A percentile compares a stretch with the other conserved stretches of the same genome.
phyloP scores from a whole-genome alignment of 2,113 vertebrate genomes.

The Chlorodrepanis virens region DNA sequence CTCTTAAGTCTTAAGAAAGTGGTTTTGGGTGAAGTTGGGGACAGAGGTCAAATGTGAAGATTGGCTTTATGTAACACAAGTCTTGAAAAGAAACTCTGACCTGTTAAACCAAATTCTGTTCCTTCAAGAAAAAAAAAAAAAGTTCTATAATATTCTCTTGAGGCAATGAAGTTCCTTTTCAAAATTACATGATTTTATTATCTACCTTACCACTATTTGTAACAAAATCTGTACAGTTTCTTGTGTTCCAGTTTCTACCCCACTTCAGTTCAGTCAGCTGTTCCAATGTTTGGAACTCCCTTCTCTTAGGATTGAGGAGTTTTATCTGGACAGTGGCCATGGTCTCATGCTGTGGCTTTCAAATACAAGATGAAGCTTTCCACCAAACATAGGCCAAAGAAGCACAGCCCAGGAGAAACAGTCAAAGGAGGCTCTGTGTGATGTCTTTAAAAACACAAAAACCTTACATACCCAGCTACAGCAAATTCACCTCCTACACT shows the following conservation, averaged over 20 bases:
- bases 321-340: neutral
- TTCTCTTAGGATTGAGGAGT: neutral
- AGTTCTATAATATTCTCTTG: neutral
- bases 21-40: neutral
- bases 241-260: neutral
- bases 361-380: neutral
- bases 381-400: neutral
- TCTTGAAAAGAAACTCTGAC: neutral
- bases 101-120: neutral
- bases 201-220: neutral
- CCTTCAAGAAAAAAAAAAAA: neutral
- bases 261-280: neutral
- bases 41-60: neutral
- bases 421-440: neutral
- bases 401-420: neutral
- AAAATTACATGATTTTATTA: neutral
- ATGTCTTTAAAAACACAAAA: neutral
- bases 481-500: neutral
- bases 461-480: neutral
- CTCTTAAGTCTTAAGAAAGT: neutral
- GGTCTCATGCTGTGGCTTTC: neutral
- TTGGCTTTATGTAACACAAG: neutral
- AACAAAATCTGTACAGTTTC: neutral
- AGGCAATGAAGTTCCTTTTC: neutral
- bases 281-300: neutral